A percentile compares a stretch with the other conserved stretches of the same genome.
Evolutionary conservation across 2,888 invertebrate genomes (phyloP).

Genomic region (Danaus chrysippus): DNA sequence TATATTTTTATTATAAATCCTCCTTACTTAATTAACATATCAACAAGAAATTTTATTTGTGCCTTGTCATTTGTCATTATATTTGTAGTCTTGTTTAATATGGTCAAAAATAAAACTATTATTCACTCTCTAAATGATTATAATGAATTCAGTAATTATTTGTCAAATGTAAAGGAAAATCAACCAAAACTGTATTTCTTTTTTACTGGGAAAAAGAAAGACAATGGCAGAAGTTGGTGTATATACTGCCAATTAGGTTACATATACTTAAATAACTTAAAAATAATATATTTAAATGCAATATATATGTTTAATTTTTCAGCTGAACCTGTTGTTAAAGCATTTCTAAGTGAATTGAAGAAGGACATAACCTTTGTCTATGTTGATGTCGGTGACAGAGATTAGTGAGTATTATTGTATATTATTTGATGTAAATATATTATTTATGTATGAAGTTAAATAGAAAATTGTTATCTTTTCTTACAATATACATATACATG

Average conservation of each 20-base stretch:
- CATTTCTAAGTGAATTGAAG: conserved; percentile 80
- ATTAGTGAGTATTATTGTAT: conserved; percentile 80
- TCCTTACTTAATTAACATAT: no score
- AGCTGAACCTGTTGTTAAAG: conserved; percentile 89
- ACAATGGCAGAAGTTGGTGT: conserved; percentile 91
- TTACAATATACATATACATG: not conserved
- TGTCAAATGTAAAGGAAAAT: conserved; percentile 46
- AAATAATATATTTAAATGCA: conserved; percentile 7
- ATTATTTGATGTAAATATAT: not conserved
- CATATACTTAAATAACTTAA: not conserved
- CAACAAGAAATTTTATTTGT: no score
- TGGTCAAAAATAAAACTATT: conserved; percentile 36
- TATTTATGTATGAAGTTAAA: conserved; percentile 88
- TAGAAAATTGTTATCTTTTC: conserved; percentile 39
- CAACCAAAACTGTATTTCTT: conserved; percentile 59
- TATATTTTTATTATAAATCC: no score
- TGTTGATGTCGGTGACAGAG: conserved; percentile 88
- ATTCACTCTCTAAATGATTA: conserved; percentile 46
- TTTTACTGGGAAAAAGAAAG: conserved; percentile 65
- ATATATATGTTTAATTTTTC: conserved; percentile 32
- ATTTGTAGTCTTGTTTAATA: conserved; percentile 15
- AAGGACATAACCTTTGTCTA: conserved; percentile 83
- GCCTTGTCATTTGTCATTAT: conserved; percentile 5
- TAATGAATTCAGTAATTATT: conserved; percentile 49
- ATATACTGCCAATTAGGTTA: conserved; percentile 64